A percentile compares a stretch with the other conserved stretches of the same genome.
Conservation (phyloP, 2,888 invertebrate genomes). For the Mayetiola destructor region DNA sequence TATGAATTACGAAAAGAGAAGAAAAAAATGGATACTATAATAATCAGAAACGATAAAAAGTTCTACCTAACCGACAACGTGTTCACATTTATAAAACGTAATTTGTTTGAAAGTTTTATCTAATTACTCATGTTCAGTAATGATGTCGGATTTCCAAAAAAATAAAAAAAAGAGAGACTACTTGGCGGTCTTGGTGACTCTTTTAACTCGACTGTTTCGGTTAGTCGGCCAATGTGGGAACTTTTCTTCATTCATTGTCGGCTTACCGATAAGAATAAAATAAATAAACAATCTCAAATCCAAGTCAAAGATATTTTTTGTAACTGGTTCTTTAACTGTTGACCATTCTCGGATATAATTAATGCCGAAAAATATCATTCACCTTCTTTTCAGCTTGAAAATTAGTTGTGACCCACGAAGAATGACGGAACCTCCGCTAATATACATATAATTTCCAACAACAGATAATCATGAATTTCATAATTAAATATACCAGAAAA, state of each 20-base stretch:
- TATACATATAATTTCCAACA: too few species aligned
- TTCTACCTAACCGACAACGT: not conserved
- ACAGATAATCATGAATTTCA: too few species aligned
- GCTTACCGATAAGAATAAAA: not conserved
- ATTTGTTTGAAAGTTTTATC: not conserved
- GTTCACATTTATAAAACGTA: not conserved
- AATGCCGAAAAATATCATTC: too few species aligned
- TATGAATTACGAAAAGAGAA: not conserved
- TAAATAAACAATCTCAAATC: not conserved
- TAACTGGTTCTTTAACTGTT: not conserved
- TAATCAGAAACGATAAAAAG: not conserved
- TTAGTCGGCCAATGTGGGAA: not conserved
- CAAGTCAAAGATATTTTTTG: not conserved
- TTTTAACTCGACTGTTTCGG: too few species aligned
- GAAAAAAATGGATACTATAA: not conserved
- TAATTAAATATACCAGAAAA: too few species aligned
- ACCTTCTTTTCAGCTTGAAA: too few species aligned
- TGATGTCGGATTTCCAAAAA: not conserved
- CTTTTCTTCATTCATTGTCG: too few species aligned
- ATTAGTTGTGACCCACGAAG: too few species aligned
- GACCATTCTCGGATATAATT: too few species aligned
- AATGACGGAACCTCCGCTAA: too few species aligned
- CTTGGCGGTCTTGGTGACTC: not conserved
- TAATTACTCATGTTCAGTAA: constrained; percentile 1
- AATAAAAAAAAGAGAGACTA: too few species aligned